These are phyloP conservation scores for Diarsia mendica DNA, from an alignment of 2,888 invertebrate genomes.

Conservation along the genomic window DNA sequence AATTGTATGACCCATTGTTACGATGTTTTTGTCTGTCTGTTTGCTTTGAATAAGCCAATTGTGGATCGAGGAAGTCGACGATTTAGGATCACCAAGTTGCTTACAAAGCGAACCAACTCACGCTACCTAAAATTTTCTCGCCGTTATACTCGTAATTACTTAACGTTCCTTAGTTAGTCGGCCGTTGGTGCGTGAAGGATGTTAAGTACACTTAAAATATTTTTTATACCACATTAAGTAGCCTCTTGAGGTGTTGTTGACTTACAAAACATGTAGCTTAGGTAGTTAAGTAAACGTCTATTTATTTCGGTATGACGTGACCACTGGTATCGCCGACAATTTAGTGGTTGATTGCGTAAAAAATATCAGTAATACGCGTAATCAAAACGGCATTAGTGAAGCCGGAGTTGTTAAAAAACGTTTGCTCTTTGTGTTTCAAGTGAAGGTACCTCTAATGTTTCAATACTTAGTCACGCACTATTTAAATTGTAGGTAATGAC, in stretches of 20 bases:
- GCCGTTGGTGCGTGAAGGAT: constrained; percentile 62
- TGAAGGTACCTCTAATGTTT: constrained; percentile 73
- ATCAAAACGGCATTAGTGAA: constrained; percentile 87
- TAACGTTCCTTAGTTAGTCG: constrained; percentile 53
- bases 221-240: constrained; percentile 67
- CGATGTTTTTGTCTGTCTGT: constrained; percentile 84
- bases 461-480: constrained; percentile 76
- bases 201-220: constrained; percentile 63
- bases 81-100: constrained; percentile 74
- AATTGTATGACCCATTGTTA: constrained; percentile 81
- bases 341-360: constrained; percentile 75
- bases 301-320: constrained; percentile 79
- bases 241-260: constrained; percentile 67
- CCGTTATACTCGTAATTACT: constrained; percentile 61
- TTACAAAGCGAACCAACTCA: constrained; percentile 50
- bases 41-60: constrained; percentile 83
- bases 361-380: constrained; percentile 81
- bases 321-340: constrained; percentile 71
- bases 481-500: constrained; percentile 62
- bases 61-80: constrained; percentile 82
- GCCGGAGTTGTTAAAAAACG: constrained; percentile 75
- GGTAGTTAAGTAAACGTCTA: constrained; percentile 75
- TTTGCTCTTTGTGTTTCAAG: constrained; percentile 67
- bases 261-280: constrained; percentile 67
- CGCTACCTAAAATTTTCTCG: constrained; percentile 60